Conservation (phyloP, 2,113 vertebrate species). For the Chitala chitala region DNA sequence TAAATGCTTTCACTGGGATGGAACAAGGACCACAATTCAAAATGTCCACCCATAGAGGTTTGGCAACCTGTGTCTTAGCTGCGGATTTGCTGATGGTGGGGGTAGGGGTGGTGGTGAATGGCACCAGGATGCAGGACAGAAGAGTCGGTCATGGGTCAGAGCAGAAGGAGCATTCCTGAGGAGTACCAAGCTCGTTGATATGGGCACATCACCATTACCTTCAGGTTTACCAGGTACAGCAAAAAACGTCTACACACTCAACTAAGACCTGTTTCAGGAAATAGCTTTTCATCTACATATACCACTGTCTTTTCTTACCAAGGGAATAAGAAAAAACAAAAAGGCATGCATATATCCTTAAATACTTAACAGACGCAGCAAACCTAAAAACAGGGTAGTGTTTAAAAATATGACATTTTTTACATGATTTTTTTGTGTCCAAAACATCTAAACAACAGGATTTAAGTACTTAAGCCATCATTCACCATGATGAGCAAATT, state of each 20-base stretch:
- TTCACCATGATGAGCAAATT: slow-evolving; percentile 25
- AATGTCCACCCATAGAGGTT: neutral
- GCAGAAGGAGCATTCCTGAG: slow-evolving; percentile 63
- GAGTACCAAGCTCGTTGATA: slow-evolving; percentile 53
- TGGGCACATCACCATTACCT: slow-evolving; percentile 7
- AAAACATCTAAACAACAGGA: slow-evolving; percentile 19
- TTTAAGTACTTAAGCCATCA: slow-evolving; percentile 19
- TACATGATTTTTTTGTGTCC: slow-evolving; percentile 4
- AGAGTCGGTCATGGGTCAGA: slow-evolving; percentile 53
- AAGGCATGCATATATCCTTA: slow-evolving; percentile 65
- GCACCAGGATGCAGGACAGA: neutral
- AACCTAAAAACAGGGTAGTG: slow-evolving; percentile 61
- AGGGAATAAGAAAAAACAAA: slow-evolving; percentile 45
- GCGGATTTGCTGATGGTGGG: neutral
- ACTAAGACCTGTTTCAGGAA: neutral
- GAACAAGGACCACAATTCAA: neutral
- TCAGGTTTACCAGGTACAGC: slow-evolving; percentile 24
- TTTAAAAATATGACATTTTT: slow-evolving; percentile 37
- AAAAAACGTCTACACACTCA: neutral
- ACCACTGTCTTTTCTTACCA: slow-evolving; percentile 71
- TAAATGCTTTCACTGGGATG: neutral
- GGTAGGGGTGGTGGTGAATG: neutral
- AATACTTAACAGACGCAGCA: slow-evolving; percentile 79
- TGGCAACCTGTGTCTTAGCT: neutral
- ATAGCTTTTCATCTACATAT: slow-evolving; percentile 45